A percentile compares a stretch with the other conserved stretches of the same genome.
phyloP scores from a whole-genome alignment of 2,888 invertebrate species.

The Diplazon laetatorius region DNA sequence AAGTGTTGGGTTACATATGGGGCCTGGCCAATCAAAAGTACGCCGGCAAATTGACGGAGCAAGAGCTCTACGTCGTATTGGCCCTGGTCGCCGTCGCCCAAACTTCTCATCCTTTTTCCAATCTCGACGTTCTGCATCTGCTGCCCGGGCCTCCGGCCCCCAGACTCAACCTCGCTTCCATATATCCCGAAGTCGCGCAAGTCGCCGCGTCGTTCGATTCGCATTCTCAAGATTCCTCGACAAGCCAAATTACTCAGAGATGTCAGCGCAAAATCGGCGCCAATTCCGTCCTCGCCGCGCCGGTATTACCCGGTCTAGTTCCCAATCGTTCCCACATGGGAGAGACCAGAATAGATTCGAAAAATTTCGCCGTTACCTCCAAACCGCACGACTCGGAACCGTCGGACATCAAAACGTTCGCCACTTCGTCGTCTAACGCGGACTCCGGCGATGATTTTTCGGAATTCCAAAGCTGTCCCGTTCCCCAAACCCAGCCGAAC shows the following conservation, averaged over 20 bases:
- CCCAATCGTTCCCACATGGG: slow-evolving; percentile 55
- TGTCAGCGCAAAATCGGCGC: slow-evolving; percentile 55
- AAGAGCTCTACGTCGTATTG: slow-evolving; percentile 82
- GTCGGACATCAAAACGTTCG: slow-evolving; percentile 20
- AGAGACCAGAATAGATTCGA: slow-evolving; percentile 56
- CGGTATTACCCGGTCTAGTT: slow-evolving; percentile 54
- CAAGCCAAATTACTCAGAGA: slow-evolving; percentile 58
- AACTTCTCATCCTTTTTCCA: slow-evolving; percentile 79
- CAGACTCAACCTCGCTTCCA: slow-evolving; percentile 76
- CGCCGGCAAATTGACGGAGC: slow-evolving; percentile 82
- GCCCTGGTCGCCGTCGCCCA: slow-evolving; percentile 83
- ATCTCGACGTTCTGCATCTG: slow-evolving; percentile 77
- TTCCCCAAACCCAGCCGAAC: slow-evolving; percentile 63
- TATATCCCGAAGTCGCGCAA: slow-evolving; percentile 49
- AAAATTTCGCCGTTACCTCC: slow-evolving; percentile 1
- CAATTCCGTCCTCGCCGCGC: slow-evolving; percentile 7
- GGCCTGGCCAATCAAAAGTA: slow-evolving; percentile 82
- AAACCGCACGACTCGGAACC: background rate
- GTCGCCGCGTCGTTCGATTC: too few species aligned
- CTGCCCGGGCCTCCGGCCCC: slow-evolving; percentile 80
- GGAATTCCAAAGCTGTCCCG: slow-evolving; percentile 83
- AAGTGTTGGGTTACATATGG: slow-evolving; percentile 83
- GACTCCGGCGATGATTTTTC: slow-evolving; percentile 82
- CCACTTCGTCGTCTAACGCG: slow-evolving; percentile 47
- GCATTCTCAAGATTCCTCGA: slow-evolving; percentile 59